Evolutionary conservation across 2,113 vertebrate species (phyloP).

Genomic region (Rhynchopsitta pachyrhyncha): DNA sequence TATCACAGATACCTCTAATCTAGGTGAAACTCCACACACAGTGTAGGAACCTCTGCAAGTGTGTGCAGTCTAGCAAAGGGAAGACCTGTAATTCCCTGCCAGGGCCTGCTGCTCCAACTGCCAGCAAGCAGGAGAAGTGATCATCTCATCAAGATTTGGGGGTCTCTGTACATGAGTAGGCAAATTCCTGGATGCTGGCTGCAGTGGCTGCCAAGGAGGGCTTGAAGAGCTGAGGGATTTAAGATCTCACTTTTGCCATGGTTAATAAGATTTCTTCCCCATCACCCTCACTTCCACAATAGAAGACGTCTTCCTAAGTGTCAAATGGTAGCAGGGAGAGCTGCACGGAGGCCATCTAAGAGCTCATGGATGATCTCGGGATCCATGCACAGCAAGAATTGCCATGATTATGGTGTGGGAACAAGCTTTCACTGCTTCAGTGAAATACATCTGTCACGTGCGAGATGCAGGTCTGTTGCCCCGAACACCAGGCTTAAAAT

Average conservation of each 20-base stretch:
- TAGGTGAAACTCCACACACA: rapidly evolving
- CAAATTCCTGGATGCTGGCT: neutral
- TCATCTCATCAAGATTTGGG: neutral
- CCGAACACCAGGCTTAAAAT: neutral
- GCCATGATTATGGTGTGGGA: neutral
- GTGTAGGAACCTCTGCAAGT: neutral
- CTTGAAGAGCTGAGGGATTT: neutral
- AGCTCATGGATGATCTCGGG: neutral
- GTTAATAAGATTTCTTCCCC: neutral
- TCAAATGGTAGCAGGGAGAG: neutral
- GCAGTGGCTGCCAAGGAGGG: neutral
- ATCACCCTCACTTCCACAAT: neutral
- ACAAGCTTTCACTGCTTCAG: neutral
- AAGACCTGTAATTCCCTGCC: neutral
- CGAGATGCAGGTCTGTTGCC: neutral
- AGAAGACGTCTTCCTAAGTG: neutral
- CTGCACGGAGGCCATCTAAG: neutral
- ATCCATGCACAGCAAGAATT: neutral
- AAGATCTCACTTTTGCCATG: neutral
- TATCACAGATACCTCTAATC: neutral
- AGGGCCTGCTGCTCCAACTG: neutral
- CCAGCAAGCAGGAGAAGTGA: neutral
- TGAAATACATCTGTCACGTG: neutral
- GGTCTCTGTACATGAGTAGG: too few species aligned
- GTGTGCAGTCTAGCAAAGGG: neutral